phyloP scores from a whole-genome alignment of 1,140 invertebrate genomes.

The Mercenaria mercenaria region DNA sequence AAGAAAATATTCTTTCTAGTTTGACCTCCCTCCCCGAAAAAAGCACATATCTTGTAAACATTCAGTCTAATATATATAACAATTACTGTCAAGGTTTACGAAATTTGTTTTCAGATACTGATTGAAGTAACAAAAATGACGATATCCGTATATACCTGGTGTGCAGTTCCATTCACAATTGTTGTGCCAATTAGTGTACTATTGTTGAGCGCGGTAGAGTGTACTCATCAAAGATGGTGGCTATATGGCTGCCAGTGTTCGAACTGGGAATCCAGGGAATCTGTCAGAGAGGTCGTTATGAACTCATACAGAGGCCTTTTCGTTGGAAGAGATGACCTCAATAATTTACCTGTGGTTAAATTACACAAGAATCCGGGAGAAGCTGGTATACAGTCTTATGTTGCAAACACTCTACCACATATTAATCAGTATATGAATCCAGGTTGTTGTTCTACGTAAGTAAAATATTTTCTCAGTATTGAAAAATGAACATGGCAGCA shows the following conservation, averaged over 20 bases:
- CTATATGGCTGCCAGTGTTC: constrained; percentile 64
- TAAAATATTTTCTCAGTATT: too few relatives aligned
- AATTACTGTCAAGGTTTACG: too few relatives aligned
- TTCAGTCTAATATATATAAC: too few relatives aligned
- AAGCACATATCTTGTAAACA: too few relatives aligned
- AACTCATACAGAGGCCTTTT: constrained; percentile 63
- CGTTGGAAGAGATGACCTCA: constrained; percentile 52
- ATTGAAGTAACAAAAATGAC: background rate
- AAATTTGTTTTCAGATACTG: background rate
- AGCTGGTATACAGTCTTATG: constrained; percentile 54
- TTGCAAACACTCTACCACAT: constrained; percentile 57
- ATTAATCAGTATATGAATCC: constrained; percentile 59
- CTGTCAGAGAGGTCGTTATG: constrained; percentile 60
- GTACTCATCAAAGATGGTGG: constrained; percentile 66
- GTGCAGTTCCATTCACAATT: background rate
- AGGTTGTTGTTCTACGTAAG: constrained; percentile 63
- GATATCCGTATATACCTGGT: background rate
- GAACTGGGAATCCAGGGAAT: constrained; percentile 61
- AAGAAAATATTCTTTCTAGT: too few relatives aligned
- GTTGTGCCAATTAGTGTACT: background rate
- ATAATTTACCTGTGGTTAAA: constrained; percentile 54
- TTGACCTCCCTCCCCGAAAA: too few relatives aligned
- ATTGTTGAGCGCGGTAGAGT: background rate
- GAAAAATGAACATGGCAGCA: too few relatives aligned
- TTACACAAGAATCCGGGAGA: constrained; percentile 61